Percentiles rank a stretch among this genome's conserved stretches.
These are phyloP conservation scores for Chitala chitala DNA, from an alignment of 2,113 vertebrate species.

Conservation along the genomic window DNA sequence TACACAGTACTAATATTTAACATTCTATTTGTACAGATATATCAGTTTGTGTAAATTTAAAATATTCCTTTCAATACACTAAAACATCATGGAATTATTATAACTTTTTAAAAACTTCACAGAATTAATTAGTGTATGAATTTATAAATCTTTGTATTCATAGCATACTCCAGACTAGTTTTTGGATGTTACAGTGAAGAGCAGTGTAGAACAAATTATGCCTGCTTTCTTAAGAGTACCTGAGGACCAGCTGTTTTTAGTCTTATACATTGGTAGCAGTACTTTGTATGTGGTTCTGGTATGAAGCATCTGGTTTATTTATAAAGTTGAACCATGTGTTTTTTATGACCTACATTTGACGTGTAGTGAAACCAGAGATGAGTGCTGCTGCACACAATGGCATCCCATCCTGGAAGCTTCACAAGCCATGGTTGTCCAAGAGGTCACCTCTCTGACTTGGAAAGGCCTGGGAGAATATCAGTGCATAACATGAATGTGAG, in stretches of 20 bases:
- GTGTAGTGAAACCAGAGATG: slow-evolving; percentile 34
- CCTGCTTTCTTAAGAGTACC: background rate
- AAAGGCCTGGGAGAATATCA: slow-evolving; percentile 52
- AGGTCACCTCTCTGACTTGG: slow-evolving; percentile 42
- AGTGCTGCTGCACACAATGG: too few relatives aligned
- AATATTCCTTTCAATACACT: background rate
- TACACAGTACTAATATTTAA: too few relatives aligned
- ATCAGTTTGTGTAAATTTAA: too few relatives aligned
- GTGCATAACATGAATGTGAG: slow-evolving; percentile 52
- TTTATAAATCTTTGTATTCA: too few relatives aligned
- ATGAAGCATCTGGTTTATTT: background rate
- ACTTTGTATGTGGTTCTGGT: background rate
- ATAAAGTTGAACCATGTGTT: background rate
- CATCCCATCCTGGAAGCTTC: slow-evolving; percentile 29
- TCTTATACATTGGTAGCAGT: background rate
- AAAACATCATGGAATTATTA: background rate
- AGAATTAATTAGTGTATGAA: background rate
- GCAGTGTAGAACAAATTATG: background rate
- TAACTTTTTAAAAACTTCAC: background rate
- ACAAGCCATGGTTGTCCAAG: slow-evolving; percentile 40
- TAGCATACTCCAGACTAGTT: background rate
- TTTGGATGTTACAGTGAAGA: background rate
- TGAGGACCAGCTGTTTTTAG: background rate
- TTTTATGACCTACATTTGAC: background rate
- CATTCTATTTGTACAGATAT: too few relatives aligned